phyloP scores from a whole-genome alignment of 1,140 invertebrate species.

The Chymomyza costata region DNA sequence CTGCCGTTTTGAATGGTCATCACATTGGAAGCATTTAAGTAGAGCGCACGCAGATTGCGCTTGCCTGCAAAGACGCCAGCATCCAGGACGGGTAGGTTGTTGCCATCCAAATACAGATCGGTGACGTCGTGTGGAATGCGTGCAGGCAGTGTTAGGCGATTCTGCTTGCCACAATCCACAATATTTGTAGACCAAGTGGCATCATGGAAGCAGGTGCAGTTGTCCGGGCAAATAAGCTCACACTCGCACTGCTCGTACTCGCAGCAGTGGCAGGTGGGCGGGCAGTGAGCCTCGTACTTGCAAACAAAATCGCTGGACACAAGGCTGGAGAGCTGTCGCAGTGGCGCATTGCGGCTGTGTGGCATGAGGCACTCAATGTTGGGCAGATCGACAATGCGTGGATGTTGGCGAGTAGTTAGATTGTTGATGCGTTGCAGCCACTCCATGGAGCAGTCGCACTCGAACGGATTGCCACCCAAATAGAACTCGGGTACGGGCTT shows the following conservation, averaged over 20 bases:
- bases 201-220: conserved; percentile 91
- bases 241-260: conserved; percentile 92
- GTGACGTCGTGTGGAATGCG: conserved; percentile 92
- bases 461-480: conserved; percentile 90
- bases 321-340: conserved; percentile 83
- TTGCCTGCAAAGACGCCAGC: conserved; percentile 90
- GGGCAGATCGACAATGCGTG: conserved; percentile 86
- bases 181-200: conserved; percentile 90
- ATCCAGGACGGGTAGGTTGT: conserved; percentile 86
- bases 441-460: conserved; percentile 91
- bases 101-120: conserved; percentile 93
- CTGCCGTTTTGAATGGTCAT: conserved; percentile 89
- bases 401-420: conserved; percentile 83
- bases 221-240: conserved; percentile 89
- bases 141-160: conserved; percentile 81
- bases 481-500: conserved; percentile 87
- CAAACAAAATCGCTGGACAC: conserved; percentile 87
- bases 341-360: conserved; percentile 83
- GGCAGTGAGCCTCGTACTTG: conserved; percentile 87
- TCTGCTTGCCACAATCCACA: conserved; percentile 85
- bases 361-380: conserved; percentile 88
- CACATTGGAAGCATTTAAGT: conserved; percentile 88
- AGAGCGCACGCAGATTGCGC: conserved; percentile 88
- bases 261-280: conserved; percentile 89
- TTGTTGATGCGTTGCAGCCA: conserved; percentile 90